phyloP scores from a whole-genome alignment of 2,888 invertebrate species.

The Apomyelois bistriatella region DNA sequence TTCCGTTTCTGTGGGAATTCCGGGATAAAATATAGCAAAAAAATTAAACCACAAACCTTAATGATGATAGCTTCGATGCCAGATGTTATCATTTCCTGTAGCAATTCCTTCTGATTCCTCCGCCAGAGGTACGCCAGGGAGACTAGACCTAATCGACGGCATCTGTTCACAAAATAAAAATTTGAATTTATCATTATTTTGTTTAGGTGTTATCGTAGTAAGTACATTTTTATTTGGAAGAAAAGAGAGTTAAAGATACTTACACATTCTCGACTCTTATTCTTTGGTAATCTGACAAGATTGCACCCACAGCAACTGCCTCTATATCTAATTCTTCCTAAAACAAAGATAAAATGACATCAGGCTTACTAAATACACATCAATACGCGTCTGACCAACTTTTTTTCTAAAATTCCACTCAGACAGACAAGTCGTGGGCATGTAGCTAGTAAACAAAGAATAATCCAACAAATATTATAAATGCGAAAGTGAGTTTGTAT shows the following conservation, averaged over 20 bases:
- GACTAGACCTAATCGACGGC: slow-evolving; percentile 92
- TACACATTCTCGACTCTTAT: slow-evolving; percentile 98
- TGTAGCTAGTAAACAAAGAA: no score
- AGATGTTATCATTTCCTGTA: slow-evolving; percentile 97
- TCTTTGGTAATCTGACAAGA: slow-evolving; percentile 98
- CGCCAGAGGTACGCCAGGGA: slow-evolving; percentile 97
- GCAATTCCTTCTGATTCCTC: slow-evolving; percentile 94
- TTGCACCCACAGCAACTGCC: slow-evolving; percentile 98
- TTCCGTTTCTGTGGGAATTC: no score
- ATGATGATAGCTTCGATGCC: slow-evolving; percentile 96
- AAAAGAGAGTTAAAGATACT: slow-evolving; percentile 70
- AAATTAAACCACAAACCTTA: slow-evolving; percentile 82
- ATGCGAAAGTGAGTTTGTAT: no score
- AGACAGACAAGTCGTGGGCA: no score
- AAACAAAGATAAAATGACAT: slow-evolving; percentile 24
- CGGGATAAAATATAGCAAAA: no score
- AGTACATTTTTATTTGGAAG: no score
- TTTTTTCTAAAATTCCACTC: no score
- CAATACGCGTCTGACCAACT: no score
- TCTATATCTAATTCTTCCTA: slow-evolving; percentile 88
- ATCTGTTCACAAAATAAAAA: slow-evolving; percentile 78
- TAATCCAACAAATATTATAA: no score
- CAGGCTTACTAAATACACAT: no score
- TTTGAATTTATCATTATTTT: background rate
- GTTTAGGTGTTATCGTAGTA: no score